A percentile compares a stretch with the other conserved stretches of the same genome.
phyloP scores from a whole-genome alignment of 2,113 vertebrate genomes.

The Pitta sordida region DNA sequence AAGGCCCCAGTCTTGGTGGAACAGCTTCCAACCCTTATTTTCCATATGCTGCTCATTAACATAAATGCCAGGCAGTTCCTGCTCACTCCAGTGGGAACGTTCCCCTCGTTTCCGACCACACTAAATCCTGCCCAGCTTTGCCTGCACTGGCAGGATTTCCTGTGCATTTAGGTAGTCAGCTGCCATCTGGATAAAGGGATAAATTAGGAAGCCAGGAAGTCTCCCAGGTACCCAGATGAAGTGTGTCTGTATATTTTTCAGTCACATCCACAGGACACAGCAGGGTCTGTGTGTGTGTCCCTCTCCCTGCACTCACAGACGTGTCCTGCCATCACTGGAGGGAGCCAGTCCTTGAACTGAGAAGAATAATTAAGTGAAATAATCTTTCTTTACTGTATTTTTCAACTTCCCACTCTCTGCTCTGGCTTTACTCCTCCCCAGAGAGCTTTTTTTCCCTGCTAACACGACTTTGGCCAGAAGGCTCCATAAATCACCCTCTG shows the following conservation, averaged over 20 bases:
- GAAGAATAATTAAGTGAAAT: conserved; percentile 27
- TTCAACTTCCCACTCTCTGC: background rate
- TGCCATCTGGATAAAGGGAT: background rate
- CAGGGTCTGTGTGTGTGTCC: background rate
- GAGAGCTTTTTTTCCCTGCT: conserved; percentile 23
- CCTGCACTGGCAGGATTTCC: background rate
- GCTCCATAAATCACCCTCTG: conserved; percentile 34
- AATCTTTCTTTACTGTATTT: background rate
- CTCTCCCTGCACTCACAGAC: background rate
- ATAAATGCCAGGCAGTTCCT: rapidly evolving
- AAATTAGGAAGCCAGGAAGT: background rate
- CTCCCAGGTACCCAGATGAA: background rate
- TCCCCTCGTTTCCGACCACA: background rate
- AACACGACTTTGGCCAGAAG: background rate
- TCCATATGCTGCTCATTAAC: rapidly evolving
- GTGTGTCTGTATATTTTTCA: background rate
- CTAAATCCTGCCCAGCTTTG: background rate
- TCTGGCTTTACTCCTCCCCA: background rate
- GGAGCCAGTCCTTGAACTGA: background rate
- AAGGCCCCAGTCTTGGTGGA: background rate
- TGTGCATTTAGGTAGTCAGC: rapidly evolving
- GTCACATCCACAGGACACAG: background rate
- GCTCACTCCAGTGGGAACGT: rapidly evolving
- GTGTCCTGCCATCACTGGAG: background rate
- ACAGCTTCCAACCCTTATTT: rapidly evolving